These are phyloP conservation scores for Apeira syringaria DNA, from an alignment of 2,888 invertebrate species.

Conservation along the genomic window DNA sequence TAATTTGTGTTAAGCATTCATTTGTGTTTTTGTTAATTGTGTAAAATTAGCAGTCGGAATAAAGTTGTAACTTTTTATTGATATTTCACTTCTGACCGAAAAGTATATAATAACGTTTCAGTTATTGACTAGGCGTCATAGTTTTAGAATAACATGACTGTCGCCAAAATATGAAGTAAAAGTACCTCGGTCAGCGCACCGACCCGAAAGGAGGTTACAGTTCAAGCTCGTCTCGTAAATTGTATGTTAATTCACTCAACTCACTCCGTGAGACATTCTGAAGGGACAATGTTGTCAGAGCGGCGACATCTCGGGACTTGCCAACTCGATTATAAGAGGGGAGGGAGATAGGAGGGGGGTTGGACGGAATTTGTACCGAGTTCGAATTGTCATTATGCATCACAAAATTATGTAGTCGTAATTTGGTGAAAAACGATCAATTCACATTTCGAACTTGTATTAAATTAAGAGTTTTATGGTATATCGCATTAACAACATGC, in stretches of 20 bases:
- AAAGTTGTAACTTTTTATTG: no score
- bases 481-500: no score
- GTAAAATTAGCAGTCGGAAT: no score
- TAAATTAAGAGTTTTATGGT: no score
- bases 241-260: slow-evolving; percentile 69
- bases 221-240: slow-evolving; percentile 42
- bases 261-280: slow-evolving; percentile 47
- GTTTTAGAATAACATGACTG: background rate
- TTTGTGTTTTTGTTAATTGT: no score
- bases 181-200: slow-evolving; percentile 13
- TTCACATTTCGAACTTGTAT: no score
- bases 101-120: no score
- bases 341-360: slow-evolving; percentile 21
- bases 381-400: slow-evolving; percentile 2
- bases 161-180: slow-evolving; percentile 4
- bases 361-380: background rate
- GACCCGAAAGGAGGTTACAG: slow-evolving; percentile 32
- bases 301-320: slow-evolving; percentile 69
- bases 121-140: no score
- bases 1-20: no score
- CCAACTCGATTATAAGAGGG: slow-evolving; percentile 72
- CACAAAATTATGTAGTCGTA: background rate
- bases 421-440: no score
- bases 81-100: no score
- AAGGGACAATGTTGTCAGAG: slow-evolving; percentile 58